phyloP scores from a whole-genome alignment of 2,113 vertebrate species.

The Stegostoma tigrinum region DNA sequence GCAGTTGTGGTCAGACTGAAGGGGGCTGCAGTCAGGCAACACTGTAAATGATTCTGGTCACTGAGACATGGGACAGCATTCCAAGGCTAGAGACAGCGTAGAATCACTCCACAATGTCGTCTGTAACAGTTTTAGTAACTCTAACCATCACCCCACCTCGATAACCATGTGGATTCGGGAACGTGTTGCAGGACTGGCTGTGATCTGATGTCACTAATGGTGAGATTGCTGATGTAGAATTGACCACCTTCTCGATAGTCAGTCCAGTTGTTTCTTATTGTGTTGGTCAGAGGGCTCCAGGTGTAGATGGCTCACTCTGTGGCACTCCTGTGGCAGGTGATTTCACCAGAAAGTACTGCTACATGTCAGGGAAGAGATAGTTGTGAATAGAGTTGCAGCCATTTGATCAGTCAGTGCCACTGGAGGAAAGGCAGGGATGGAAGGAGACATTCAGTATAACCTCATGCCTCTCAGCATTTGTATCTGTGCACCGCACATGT shows the following conservation, averaged over 20 bases:
- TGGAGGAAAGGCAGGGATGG: not conserved
- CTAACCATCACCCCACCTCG: not conserved
- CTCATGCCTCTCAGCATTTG: not conserved
- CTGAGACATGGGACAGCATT: not conserved
- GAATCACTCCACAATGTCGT: not conserved
- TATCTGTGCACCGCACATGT: not conserved
- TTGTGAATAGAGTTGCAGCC: not conserved
- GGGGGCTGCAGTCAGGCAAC: not conserved
- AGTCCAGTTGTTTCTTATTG: not conserved
- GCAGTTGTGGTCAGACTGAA: not conserved
- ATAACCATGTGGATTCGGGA: not conserved
- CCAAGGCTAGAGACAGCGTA: not conserved
- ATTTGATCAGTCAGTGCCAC: not conserved
- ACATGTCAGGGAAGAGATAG: not conserved
- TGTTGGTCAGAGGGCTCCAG: too few species aligned
- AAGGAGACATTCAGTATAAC: not conserved
- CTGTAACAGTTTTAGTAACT: not conserved
- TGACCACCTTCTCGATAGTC: too few species aligned
- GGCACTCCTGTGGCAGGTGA: too few species aligned
- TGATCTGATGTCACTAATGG: not conserved
- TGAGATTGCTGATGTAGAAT: not conserved
- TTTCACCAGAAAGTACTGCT: not conserved
- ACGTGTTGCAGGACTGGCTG: not conserved
- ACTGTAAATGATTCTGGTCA: not conserved
- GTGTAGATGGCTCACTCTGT: too few species aligned